Evolutionary conservation across 1,140 invertebrate species (phyloP), one percentile per base, ranked within the genome.

Genomic region (Calliphora vicina): DNA sequence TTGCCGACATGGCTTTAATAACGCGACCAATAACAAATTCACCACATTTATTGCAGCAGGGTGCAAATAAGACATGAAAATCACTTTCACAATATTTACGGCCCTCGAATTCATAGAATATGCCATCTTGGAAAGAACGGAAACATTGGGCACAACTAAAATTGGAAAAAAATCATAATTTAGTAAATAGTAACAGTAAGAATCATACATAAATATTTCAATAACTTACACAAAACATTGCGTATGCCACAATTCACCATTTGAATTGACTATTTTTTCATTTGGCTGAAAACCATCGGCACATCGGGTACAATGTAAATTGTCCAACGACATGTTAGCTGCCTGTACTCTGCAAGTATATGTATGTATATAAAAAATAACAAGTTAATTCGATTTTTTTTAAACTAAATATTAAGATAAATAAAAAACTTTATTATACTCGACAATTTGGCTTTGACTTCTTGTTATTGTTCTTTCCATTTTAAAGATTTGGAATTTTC

Each of bases 1-100:
- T 99, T 3, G 96, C 94, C 88, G 99, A 99, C 97, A 99, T 99
- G 1, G 99, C 99, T 91, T 99, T 99, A 85, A 99, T 99, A 0
- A 99, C 99, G 82, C 99, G 94, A 0, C 98, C 98, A 91, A 99
- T 97, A 23, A 99, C 97, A 91, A 99, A 99, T 90, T 99, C 96
- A 71, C 96, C 96, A 91, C 99, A 99, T 92, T 97, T 97, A 86
- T 95, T 97, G 92, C 99, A 99, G 88, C 98, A 99, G 1, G 99
- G 99, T 2, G 98, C 98, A 92, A 99, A 99, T 0, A 99, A 92
- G 12, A 99, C 97, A 91, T 99, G 98, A 88, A 99, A 99, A 91
- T 99, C 99, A 91, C 98, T 97, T 92, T 99, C 98, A 88, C 99
- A 99, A 91, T 99, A 99, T 91, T 99, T 99, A 45, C 99, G 93